Percentiles rank a stretch among this genome's conserved stretches.
phyloP scores from a whole-genome alignment of 2,113 vertebrate species.

The Myiagra hebetior region DNA sequence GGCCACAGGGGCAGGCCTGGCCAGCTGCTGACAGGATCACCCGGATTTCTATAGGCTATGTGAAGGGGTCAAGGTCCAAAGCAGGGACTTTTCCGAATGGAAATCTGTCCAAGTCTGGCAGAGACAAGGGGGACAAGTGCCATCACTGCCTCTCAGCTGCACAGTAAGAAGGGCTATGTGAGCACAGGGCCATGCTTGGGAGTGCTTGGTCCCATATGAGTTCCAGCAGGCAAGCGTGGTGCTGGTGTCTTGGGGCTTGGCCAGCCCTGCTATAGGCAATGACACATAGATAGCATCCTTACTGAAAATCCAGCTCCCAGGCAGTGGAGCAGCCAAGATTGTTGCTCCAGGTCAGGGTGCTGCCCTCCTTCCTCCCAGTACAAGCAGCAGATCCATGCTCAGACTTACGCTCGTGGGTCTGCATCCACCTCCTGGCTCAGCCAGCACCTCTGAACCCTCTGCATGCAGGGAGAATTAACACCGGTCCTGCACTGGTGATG shows the following conservation, averaged over 20 bases:
- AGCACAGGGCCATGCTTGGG: background rate
- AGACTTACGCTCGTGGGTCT: background rate
- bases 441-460: background rate
- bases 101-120: background rate
- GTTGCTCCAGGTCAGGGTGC: background rate
- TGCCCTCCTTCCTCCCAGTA: background rate
- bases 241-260: background rate
- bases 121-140: background rate
- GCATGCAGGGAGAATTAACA: background rate
- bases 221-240: background rate
- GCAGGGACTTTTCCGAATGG: background rate
- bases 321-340: background rate
- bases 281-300: background rate
- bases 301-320: background rate
- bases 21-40: background rate
- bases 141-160: background rate
- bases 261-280: background rate
- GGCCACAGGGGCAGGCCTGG: background rate
- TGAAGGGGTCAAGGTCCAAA: background rate
- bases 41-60: background rate
- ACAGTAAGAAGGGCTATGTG: background rate
- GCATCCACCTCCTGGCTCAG: background rate
- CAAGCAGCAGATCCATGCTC: background rate
- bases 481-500: background rate
- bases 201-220: accelerated